A percentile compares a stretch with the other conserved stretches of the same genome.
phyloP scores from a whole-genome alignment of 2,888 invertebrate genomes.

The Pteria penguin region DNA sequence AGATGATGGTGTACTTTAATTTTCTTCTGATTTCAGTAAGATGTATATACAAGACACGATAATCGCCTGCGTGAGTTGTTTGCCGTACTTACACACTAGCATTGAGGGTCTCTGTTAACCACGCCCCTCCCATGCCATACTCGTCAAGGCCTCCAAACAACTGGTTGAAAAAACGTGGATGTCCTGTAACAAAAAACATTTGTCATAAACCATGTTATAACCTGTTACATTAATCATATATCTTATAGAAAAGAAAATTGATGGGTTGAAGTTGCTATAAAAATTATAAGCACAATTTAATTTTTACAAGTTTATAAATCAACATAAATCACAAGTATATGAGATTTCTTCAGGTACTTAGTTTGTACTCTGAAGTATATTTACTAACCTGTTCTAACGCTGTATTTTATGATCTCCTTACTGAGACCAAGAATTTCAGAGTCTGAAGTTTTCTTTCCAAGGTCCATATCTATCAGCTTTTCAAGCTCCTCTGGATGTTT shows the following conservation, averaged over 20 bases:
- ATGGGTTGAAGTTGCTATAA: too few species aligned
- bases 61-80: too few species aligned
- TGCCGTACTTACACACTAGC: constrained; percentile 90
- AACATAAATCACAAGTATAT: too few species aligned
- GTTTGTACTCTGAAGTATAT: too few species aligned
- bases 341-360: too few species aligned
- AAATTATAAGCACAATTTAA: too few species aligned
- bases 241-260: too few species aligned
- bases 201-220: background rate
- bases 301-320: too few species aligned
- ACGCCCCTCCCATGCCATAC: constrained; percentile 97
- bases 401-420: constrained; percentile 85
- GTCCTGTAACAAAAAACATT: constrained; percentile 84
- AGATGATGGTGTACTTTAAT: too few species aligned
- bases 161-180: constrained; percentile 99
- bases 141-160: constrained; percentile 97
- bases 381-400: constrained; percentile 90
- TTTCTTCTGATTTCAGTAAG: too few species aligned
- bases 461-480: constrained; percentile 6
- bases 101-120: constrained; percentile 98
- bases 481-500: constrained; percentile 24
- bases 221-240: background rate
- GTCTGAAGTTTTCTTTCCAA: constrained; percentile 73
- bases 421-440: constrained; percentile 85
- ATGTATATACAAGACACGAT: too few species aligned